A percentile compares a stretch with the other conserved stretches of the same genome.
phyloP scores from a whole-genome alignment of 1,140 invertebrate species.

The Dolichoris vasculosae region DNA sequence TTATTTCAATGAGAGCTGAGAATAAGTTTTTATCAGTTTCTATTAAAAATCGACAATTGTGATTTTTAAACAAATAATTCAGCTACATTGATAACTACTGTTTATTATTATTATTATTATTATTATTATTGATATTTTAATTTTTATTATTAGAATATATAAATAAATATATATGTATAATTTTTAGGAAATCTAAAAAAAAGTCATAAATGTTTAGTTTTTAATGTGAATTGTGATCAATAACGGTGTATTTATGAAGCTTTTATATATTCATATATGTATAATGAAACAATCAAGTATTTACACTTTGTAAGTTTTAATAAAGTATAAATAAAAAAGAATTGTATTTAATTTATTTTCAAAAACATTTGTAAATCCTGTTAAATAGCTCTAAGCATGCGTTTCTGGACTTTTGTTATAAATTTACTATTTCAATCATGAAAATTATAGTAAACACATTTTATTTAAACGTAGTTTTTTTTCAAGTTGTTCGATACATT shows the following conservation, averaged over 20 bases:
- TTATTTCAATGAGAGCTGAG: background rate
- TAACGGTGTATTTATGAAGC: constrained; percentile 22
- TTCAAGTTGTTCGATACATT: too few relatives aligned
- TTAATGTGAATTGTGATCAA: constrained; percentile 41
- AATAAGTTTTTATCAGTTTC: constrained; percentile 6
- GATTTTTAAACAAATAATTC: constrained; percentile 13
- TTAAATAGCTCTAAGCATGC: too few relatives aligned
- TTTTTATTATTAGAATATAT: background rate
- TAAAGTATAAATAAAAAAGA: constrained; percentile 31
- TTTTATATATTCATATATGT: constrained; percentile 35
- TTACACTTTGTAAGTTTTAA: constrained; percentile 40
- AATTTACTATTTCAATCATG: too few relatives aligned
- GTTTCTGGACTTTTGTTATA: too few relatives aligned
- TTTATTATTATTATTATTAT: constrained; percentile 28
- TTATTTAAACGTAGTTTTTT: too few relatives aligned
- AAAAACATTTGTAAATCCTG: background rate
- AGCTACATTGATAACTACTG: constrained; percentile 9
- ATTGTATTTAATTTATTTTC: constrained; percentile 9
- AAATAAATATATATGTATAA: background rate
- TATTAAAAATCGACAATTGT: background rate
- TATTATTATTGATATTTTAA: background rate
- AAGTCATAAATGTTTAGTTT: constrained; percentile 27
- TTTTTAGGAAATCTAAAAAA: constrained; percentile 9
- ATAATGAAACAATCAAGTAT: constrained; percentile 31
- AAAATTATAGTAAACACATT: too few relatives aligned